Evolutionary conservation across 2,888 invertebrate genomes (phyloP), one percentile per base, ranked within the genome.

Genomic region (Pogonocherus hispidulus): DNA sequence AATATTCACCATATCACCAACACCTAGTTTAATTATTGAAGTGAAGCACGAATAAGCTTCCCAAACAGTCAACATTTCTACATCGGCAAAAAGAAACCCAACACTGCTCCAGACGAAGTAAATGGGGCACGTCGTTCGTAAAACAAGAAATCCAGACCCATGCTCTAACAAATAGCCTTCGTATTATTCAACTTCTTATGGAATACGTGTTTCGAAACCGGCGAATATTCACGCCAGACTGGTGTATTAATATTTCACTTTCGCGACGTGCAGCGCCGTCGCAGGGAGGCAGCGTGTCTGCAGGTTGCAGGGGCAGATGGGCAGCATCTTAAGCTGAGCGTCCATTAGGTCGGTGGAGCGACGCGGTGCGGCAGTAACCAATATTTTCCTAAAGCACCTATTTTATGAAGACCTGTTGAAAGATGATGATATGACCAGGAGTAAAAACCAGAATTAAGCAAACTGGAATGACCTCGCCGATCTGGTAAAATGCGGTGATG

Each of bases 171-270:
- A 73, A 76, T 76, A 70, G 74, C 66, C 66, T 44, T 66, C 70
- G 66, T 74, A 76, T 73, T 71, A 75, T 75, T 73, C 74, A 73
- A 65, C 69, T 75, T 75, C 71, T 75, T 75, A 68, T 71, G 68
- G 73, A 73, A 73, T 75, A 73, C 74, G 73, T 71, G 73, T 73
- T 70, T 67, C 52, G 71, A 70, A 67, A 62, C 41, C 35, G 63
- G 63, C 20, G 66, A 66, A 72, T 72, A 72, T 72, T 72, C 67
- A 68, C 72, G 62, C 68, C 63, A 66, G 71, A 72, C 73, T 71
- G 71, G 68, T 63, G 59, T 67, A 73, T 73, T 72, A 76, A 74
- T 76, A 74, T 74, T 74, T 74, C 70, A 73, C 63, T 70, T 67
- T 67, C 54, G 69, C 59, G 67, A 70, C 75, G 71, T 72, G 69